These are phyloP conservation scores for Hyperoplus immaculatus DNA, from an alignment of 2,797 vertebrate species.

Conservation along the genomic window DNA sequence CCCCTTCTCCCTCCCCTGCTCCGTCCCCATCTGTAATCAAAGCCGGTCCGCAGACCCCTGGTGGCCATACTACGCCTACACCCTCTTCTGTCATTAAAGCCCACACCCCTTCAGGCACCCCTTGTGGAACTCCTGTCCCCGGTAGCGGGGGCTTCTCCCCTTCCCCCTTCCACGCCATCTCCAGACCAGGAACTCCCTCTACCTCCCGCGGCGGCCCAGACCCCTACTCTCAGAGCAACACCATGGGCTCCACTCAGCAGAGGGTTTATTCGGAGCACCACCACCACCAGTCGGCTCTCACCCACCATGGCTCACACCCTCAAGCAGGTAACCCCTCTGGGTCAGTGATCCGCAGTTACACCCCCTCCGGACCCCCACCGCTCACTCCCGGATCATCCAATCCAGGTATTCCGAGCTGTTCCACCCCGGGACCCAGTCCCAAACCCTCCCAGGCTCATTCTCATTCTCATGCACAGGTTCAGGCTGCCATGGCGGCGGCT, in stretches of 20 bases:
- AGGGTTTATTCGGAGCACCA: slow-evolving; percentile 85
- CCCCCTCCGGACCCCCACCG: slow-evolving; percentile 85
- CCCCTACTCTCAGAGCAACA: slow-evolving; percentile 79
- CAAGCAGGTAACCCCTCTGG: slow-evolving; percentile 83
- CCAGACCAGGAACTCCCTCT: slow-evolving; percentile 84
- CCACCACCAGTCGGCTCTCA: slow-evolving; percentile 85
- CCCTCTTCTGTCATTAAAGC: slow-evolving; percentile 87
- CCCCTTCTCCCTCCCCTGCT: slow-evolving; percentile 81
- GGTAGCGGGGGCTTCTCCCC: slow-evolving; percentile 83
- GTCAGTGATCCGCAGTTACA: slow-evolving; percentile 91
- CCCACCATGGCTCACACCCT: slow-evolving; percentile 84
- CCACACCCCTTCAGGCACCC: slow-evolving; percentile 85
- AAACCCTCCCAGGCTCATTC: slow-evolving; percentile 77
- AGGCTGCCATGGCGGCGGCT: slow-evolving; percentile 57
- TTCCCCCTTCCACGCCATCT: slow-evolving; percentile 80
- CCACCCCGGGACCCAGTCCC: slow-evolving; percentile 78
- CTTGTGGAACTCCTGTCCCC: slow-evolving; percentile 85
- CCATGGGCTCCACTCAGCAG: slow-evolving; percentile 74
- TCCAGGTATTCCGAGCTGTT: slow-evolving; percentile 79
- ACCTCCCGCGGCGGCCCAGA: slow-evolving; percentile 84
- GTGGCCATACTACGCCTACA: slow-evolving; percentile 74
- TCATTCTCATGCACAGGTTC: slow-evolving; percentile 54
- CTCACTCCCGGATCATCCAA: slow-evolving; percentile 83
- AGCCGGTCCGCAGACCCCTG: slow-evolving; percentile 83
- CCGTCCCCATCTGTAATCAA: slow-evolving; percentile 91